phyloP scores from a whole-genome alignment of 2,797 vertebrate genomes.

The Sarcophilus harrisii region DNA sequence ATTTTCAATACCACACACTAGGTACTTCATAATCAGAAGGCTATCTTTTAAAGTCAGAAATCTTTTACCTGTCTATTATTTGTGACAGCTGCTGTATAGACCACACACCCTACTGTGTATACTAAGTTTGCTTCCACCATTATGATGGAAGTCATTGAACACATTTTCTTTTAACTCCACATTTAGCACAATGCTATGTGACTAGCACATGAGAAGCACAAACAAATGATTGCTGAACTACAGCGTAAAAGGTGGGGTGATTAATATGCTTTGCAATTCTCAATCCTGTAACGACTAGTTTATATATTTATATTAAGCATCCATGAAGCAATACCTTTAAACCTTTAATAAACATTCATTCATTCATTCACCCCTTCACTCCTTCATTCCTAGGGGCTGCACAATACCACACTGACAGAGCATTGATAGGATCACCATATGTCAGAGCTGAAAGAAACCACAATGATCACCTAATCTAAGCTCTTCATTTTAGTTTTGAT shows the following conservation, averaged over 20 bases:
- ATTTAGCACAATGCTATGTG: background rate
- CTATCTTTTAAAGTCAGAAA: background rate
- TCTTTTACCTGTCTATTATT: too few relatives aligned
- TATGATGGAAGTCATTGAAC: background rate
- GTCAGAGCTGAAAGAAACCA: background rate
- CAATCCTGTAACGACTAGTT: slow-evolving; percentile 67
- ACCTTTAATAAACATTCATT: background rate
- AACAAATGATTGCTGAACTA: background rate
- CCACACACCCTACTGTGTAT: background rate
- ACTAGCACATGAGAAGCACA: background rate
- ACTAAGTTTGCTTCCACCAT: background rate
- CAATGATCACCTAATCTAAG: background rate
- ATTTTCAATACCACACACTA: background rate
- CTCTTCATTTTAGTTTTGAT: background rate
- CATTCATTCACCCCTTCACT: background rate
- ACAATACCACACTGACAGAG: background rate
- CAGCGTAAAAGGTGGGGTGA: slow-evolving; percentile 65
- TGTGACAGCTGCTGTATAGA: background rate
- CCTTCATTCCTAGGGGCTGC: background rate
- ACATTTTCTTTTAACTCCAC: background rate
- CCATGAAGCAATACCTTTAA: slow-evolving; percentile 53
- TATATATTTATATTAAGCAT: slow-evolving; percentile 75
- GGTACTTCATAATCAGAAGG: background rate
- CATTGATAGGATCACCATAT: background rate
- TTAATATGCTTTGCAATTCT: slow-evolving; percentile 50